Base-by-base conservation (phyloP, 1,140 invertebrate species). In the Lasaia peninsularis region DNA sequence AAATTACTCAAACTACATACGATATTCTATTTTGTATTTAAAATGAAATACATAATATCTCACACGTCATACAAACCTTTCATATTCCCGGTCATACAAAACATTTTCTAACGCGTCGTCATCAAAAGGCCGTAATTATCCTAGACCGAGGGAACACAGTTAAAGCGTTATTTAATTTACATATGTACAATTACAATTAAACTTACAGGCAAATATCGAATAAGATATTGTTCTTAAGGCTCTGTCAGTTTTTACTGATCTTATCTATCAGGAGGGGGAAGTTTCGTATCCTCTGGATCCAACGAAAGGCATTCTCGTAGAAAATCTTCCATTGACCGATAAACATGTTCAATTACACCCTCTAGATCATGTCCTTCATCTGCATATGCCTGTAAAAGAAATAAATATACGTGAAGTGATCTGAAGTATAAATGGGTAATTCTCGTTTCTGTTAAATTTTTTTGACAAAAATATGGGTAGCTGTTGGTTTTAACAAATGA, bases 281-380 rank as follows among this genome's bases (percentile, higher is more conserved):
- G 79, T 63, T 90, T 90, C 57, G 88, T 88, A 63, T 93, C 92
- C 73, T 94, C 93, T 63, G 93, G 93, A 86, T 96, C 95, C 83
- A 96, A 91, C 76, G 93, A 94, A 90, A 96, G 93, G 91, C 95
- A 96, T 90, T 95, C 92, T 75, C 93, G 91, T 79, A 96, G 93
- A 90, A 93, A 96, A 87, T 95, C 93, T 90, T 96, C 95, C 94
- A 96, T 96, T 59, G 95, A 95, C 65, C 92, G 91, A 86, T 96
- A 96, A 60, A 94, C 94, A 89, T 96, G 95, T 81, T 95, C 94
- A 65, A 95, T 90, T 50, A 96, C 95, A 49, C 94, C 94, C 60
- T 90, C 88, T 53, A 96, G 84, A 62, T 93, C 91, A 77, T 96
- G 95, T 65, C 94, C 95, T 91, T 96, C 94, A 78, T 96, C 93